These are phyloP conservation scores for Halocaridina rubra DNA, from an alignment of 2,888 invertebrate species.

Conservation along the genomic window DNA sequence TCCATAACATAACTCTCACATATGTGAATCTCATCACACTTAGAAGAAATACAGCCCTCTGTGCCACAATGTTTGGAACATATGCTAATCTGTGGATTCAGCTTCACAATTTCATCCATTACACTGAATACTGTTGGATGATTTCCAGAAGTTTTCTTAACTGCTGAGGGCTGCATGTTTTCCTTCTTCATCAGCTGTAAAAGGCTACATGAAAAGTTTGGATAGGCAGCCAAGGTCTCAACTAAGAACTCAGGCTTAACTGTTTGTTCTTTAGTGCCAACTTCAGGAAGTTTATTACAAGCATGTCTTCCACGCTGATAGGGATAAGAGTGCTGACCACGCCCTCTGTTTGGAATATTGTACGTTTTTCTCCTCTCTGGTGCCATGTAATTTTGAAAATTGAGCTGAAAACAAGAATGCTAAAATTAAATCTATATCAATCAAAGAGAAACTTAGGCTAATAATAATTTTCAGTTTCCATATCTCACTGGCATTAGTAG, in stretches of 20 bases:
- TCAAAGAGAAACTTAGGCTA: no score
- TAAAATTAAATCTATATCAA: no score
- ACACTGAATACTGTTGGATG: background rate
- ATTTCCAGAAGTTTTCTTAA: background rate
- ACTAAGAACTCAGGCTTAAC: background rate
- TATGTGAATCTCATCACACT: background rate
- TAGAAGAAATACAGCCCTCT: background rate
- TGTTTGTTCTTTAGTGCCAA: background rate
- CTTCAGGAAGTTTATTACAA: no score
- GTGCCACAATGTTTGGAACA: background rate
- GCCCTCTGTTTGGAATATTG: no score
- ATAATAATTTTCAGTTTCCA: no score
- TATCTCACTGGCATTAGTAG: no score
- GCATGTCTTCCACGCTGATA: no score
- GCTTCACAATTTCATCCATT: background rate
- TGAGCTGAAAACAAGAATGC: no score
- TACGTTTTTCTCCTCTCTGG: no score
- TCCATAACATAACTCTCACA: background rate
- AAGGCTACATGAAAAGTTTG: background rate
- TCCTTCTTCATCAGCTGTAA: background rate
- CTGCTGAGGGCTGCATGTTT: background rate
- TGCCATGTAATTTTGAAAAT: no score
- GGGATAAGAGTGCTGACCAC: no score
- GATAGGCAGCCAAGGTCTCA: background rate
- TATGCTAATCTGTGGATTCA: background rate